phyloP scores from a whole-genome alignment of 53 echinoderm and acorn worm genomes.

The Actinopyga echinites region DNA sequence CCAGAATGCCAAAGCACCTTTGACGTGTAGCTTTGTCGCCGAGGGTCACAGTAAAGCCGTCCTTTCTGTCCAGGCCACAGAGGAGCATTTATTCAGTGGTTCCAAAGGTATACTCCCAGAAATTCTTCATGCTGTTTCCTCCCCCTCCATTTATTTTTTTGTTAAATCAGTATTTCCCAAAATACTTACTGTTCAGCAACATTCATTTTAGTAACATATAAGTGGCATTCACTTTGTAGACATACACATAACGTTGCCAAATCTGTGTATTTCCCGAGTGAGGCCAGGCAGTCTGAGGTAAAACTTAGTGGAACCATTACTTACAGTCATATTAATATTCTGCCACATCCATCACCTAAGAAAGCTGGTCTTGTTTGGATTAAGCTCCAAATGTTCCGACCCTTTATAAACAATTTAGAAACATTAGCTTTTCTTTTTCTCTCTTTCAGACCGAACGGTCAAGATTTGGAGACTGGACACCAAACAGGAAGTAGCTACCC shows the following conservation, averaged over 20 bases:
- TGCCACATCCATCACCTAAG: too few species aligned
- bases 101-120: slow-evolving; percentile 98
- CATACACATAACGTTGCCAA: too few species aligned
- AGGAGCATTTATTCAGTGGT: slow-evolving; percentile 89
- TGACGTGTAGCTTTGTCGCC: slow-evolving; percentile 84
- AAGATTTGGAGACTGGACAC: slow-evolving; percentile 94
- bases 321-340: too few species aligned
- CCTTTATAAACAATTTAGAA: too few species aligned
- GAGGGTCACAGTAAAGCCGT: slow-evolving; percentile 96
- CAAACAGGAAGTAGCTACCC: slow-evolving; percentile 78
- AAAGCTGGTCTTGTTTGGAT: too few species aligned
- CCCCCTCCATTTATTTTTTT: background rate
- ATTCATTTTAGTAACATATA: too few species aligned
- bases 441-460: slow-evolving; percentile 77
- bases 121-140: background rate
- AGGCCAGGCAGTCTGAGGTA: too few species aligned
- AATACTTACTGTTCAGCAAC: too few species aligned
- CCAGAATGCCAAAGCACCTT: slow-evolving; percentile 65
- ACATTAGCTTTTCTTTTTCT: background rate
- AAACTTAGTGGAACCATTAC: too few species aligned
- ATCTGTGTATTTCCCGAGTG: too few species aligned
- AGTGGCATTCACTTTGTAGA: too few species aligned
- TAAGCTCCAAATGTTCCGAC: too few species aligned
- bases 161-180: background rate
- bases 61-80: slow-evolving; percentile 91